A percentile compares a stretch with the other conserved stretches of the same genome.
These are phyloP conservation scores for Sterna hirundo DNA, from an alignment of 2,113 vertebrate genomes.

Conservation along the genomic window DNA sequence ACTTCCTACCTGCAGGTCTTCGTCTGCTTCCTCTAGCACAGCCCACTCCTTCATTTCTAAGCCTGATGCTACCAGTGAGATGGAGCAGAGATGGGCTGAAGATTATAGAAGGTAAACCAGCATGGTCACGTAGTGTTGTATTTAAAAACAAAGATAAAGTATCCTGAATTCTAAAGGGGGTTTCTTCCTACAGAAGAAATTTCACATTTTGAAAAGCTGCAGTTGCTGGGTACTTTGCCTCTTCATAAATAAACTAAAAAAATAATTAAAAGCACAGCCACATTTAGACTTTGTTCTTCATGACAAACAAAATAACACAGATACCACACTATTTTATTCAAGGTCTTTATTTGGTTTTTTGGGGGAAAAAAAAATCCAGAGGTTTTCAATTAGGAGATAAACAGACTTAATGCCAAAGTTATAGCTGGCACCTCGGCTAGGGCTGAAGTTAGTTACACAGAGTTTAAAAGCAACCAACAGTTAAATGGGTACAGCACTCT, in stretches of 20 bases:
- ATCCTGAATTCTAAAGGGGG: background rate
- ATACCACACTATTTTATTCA: background rate
- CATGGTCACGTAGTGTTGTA: background rate
- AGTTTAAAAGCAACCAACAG: background rate
- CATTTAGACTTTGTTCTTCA: background rate
- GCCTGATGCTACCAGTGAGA: background rate
- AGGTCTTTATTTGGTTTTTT: background rate
- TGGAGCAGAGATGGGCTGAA: background rate
- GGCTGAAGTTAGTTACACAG: background rate
- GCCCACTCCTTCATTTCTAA: background rate
- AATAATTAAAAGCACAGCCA: background rate
- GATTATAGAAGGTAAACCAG: background rate
- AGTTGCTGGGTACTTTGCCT: background rate
- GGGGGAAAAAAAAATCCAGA: background rate
- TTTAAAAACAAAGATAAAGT: background rate
- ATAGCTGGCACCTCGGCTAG: background rate
- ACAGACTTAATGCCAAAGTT: background rate
- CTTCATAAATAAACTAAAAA: background rate
- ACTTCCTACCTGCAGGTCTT: background rate
- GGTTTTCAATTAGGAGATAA: background rate
- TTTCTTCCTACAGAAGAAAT: background rate
- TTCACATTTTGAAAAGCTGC: background rate
- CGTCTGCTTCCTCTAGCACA: background rate
- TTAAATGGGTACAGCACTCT: background rate
- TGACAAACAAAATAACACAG: background rate